phyloP scores from a whole-genome alignment of 1,140 invertebrate species.

The Drosophila pruinosa region DNA sequence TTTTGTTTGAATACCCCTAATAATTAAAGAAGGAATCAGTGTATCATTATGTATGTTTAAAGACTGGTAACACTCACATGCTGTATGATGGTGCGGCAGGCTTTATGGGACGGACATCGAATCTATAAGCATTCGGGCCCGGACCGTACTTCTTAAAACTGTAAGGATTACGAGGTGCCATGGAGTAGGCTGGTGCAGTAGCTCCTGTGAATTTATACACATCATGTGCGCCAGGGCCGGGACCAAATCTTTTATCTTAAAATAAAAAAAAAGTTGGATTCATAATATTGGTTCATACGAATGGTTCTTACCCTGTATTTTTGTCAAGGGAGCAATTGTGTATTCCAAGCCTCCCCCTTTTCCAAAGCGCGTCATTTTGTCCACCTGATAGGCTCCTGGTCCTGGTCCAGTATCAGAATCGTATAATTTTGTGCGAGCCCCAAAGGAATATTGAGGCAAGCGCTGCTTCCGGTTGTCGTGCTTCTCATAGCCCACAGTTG shows the following conservation, averaged over 20 bases:
- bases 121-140: conserved; percentile 86
- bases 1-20: conserved; percentile 82
- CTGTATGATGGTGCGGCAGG: conserved; percentile 82
- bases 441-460: conserved; percentile 86
- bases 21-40: neutral
- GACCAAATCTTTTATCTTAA: conserved; percentile 69
- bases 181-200: conserved; percentile 84
- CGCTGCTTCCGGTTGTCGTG: conserved; percentile 85
- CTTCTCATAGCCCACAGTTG: conserved; percentile 84
- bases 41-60: neutral
- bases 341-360: conserved; percentile 55
- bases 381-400: conserved; percentile 68
- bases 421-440: conserved; percentile 60
- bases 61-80: conserved; percentile 79
- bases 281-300: neutral
- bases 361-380: conserved; percentile 70
- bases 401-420: conserved; percentile 53
- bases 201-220: conserved; percentile 83
- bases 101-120: conserved; percentile 82
- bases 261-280: neutral
- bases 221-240: conserved; percentile 85
- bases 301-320: conserved; percentile 34
- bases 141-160: conserved; percentile 83
- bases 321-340: conserved; percentile 72
- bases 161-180: conserved; percentile 83